Percentiles rank a stretch among this genome's conserved stretches.
Evolutionary conservation across 2,113 vertebrate species (phyloP).

Genomic region (Vimba vimba): DNA sequence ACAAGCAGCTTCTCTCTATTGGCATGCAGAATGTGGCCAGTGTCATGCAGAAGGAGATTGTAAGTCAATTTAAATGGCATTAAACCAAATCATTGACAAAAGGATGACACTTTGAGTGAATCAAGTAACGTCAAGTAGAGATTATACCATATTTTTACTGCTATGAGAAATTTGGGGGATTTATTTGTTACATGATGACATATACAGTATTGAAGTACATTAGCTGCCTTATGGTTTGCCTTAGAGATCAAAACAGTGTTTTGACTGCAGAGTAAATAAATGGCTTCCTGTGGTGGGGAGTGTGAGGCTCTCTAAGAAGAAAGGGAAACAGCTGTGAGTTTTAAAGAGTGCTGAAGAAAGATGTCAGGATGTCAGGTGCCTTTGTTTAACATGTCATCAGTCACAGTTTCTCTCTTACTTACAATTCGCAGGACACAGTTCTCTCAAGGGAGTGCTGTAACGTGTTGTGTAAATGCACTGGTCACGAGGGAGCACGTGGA

Average conservation of each 20-base stretch:
- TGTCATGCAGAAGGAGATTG: conserved; percentile 80
- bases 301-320: background rate
- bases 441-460: conserved; percentile 82
- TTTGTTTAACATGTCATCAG: background rate
- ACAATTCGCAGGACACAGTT: conserved; percentile 73
- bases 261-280: background rate
- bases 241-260: background rate
- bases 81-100: background rate
- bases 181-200: background rate
- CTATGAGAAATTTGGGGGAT: background rate
- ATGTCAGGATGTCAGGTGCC: background rate
- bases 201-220: background rate
- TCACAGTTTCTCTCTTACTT: background rate
- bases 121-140: too few relatives aligned
- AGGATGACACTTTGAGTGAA: background rate
- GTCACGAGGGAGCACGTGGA: conserved; percentile 78
- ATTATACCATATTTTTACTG: background rate
- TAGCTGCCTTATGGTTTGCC: background rate
- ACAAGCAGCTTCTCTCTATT: conserved; percentile 77
- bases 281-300: background rate
- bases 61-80: conserved; percentile 69
- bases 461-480: conserved; percentile 81
- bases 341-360: background rate
- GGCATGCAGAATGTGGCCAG: conserved; percentile 76
- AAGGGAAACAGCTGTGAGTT: background rate